Conservation (phyloP, 2,888 invertebrate species). For the Timandra comae region DNA sequence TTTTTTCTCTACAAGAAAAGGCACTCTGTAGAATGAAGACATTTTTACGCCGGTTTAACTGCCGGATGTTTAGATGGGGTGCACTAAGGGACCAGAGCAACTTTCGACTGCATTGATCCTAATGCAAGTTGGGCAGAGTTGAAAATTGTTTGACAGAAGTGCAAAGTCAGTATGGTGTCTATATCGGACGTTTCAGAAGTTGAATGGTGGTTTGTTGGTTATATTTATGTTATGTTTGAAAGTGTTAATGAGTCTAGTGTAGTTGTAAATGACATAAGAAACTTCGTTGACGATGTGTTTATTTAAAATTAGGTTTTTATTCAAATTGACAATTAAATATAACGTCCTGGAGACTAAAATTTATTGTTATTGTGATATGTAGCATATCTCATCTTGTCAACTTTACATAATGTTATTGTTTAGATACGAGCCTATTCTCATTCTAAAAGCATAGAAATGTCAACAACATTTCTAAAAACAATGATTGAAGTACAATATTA, state of each 20-base stretch:
- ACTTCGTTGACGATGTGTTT: slow-evolving; percentile 26
- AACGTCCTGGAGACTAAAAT: slow-evolving; percentile 3
- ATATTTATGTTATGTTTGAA: slow-evolving; percentile 28
- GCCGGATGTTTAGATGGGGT: slow-evolving; percentile 50
- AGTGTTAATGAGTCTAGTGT: slow-evolving; percentile 34
- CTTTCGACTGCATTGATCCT: background rate
- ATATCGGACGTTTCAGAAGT: slow-evolving; percentile 28
- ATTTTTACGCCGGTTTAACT: slow-evolving; percentile 29
- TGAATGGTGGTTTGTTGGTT: slow-evolving; percentile 29
- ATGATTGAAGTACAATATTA: too few relatives aligned
- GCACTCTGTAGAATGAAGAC: slow-evolving; percentile 46
- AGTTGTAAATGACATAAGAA: slow-evolving; percentile 18
- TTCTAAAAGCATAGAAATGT: too few relatives aligned
- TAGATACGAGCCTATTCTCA: too few relatives aligned
- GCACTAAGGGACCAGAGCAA: slow-evolving; percentile 8
- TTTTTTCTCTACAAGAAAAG: slow-evolving; percentile 45
- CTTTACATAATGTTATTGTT: too few relatives aligned
- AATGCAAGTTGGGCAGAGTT: slow-evolving; percentile 1
- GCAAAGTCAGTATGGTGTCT: slow-evolving; percentile 11
- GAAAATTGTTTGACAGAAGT: slow-evolving; percentile 3
- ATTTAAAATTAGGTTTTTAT: slow-evolving; percentile 10
- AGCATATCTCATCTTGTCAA: too few relatives aligned
- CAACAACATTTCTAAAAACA: too few relatives aligned
- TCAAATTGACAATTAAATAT: too few relatives aligned
- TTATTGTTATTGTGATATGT: too few relatives aligned